phyloP scores from a whole-genome alignment of 2,113 vertebrate species.

The Tiliqua scincoides region DNA sequence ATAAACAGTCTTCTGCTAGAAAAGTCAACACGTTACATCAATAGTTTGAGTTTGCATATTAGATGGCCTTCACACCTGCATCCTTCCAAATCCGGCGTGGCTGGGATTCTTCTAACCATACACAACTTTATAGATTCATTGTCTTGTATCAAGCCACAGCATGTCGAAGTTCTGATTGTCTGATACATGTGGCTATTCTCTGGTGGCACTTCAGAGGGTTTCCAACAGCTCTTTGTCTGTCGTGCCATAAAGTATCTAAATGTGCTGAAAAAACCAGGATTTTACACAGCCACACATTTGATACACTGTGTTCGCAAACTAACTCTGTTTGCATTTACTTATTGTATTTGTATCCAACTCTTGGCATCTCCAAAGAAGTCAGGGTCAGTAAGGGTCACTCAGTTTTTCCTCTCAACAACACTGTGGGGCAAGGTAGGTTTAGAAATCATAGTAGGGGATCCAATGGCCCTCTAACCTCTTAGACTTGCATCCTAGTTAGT shows the following conservation, averaged over 20 bases:
- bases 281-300: not conserved
- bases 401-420: not conserved
- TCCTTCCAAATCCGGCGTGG: fast-evolving
- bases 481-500: not conserved
- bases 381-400: not conserved
- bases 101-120: not conserved
- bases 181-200: not conserved
- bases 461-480: not conserved
- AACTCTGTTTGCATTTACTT: not conserved
- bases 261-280: not conserved
- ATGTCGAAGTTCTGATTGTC: not conserved
- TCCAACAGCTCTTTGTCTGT: not conserved
- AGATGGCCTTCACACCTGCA: constrained; percentile 20
- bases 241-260: not conserved
- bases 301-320: not conserved
- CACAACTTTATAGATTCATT: not conserved
- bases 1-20: not conserved
- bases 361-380: too few relatives aligned
- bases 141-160: not conserved
- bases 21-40: not conserved
- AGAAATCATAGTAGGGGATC: not conserved
- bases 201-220: not conserved
- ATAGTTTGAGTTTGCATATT: not conserved
- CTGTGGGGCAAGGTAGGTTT: not conserved
- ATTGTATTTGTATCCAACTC: not conserved